These are phyloP conservation scores for Drosophila takahashii DNA, from an alignment of 1,140 invertebrate species.

Conservation along the genomic window DNA sequence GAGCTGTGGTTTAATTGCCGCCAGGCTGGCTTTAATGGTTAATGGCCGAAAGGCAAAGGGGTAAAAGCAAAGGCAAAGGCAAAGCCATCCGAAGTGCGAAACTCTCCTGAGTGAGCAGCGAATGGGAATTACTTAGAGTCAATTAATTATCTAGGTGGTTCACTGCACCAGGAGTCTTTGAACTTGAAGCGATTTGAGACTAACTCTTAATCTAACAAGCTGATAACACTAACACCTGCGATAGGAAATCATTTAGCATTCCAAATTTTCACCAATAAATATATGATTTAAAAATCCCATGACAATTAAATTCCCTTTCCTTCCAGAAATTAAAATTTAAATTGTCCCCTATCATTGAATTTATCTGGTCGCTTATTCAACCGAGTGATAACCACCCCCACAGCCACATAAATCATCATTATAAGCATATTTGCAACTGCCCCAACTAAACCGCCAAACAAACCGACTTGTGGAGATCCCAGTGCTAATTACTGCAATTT, in stretches of 20 bases:
- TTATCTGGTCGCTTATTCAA: background rate
- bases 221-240: background rate
- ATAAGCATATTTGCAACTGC: conserved; percentile 43
- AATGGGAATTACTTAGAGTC: conserved; percentile 22
- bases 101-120: conserved; percentile 14
- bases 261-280: background rate
- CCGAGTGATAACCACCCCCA: background rate
- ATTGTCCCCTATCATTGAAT: conserved; percentile 1
- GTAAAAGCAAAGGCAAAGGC: conserved; percentile 1
- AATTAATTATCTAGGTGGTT: conserved; percentile 30
- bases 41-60: conserved; percentile 8
- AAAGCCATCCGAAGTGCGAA: conserved; percentile 21
- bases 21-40: conserved; percentile 23
- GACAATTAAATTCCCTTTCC: too few relatives aligned
- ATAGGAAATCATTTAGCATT: background rate
- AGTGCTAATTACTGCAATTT: conserved; percentile 70
- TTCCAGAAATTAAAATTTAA: background rate
- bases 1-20: conserved; percentile 51
- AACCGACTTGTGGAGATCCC: conserved; percentile 7
- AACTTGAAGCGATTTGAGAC: background rate
- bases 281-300: too few relatives aligned
- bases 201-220: conserved; percentile 4
- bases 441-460: conserved; percentile 24
- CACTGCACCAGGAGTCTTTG: background rate
- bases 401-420: conserved; percentile 51